Evolutionary conservation across 2,113 vertebrate species (phyloP).

Genomic region (Lampris incognitus): DNA sequence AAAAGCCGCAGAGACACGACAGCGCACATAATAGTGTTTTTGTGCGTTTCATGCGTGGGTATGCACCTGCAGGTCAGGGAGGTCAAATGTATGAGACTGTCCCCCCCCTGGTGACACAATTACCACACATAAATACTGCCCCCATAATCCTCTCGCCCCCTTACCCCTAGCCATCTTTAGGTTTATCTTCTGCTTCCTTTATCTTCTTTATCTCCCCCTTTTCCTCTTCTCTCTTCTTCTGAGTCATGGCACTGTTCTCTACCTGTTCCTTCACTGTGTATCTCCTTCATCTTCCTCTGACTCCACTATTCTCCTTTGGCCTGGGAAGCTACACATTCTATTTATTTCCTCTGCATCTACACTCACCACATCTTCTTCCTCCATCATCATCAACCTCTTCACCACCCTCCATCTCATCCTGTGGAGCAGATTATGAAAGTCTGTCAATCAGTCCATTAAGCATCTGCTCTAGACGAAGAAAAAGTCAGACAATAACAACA

Average conservation of each 20-base stretch:
- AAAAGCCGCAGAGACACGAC: conserved; percentile 28
- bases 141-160: conserved; percentile 5
- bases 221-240: conserved; percentile 10
- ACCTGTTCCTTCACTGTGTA: conserved; percentile 11
- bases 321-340: conserved; percentile 11
- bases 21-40: conserved; percentile 14
- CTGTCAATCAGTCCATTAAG: conserved; percentile 81
- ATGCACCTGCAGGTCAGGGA: conserved; percentile 76
- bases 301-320: background rate
- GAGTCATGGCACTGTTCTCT: background rate
- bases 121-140: conserved; percentile 61
- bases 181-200: too few species aligned
- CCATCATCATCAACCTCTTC: background rate
- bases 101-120: conserved; percentile 71
- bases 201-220: background rate
- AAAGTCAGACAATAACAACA: conserved; percentile 76
- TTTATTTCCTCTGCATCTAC: conserved; percentile 8
- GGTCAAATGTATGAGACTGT: conserved; percentile 76
- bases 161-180: background rate
- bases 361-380: conserved; percentile 10
- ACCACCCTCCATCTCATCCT: conserved; percentile 15
- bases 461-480: conserved; percentile 69
- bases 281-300: conserved; percentile 12
- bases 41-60: conserved; percentile 10
- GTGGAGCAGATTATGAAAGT: conserved; percentile 66